Percentiles rank a stretch among this genome's conserved stretches.
Conservation (phyloP, 2,113 vertebrate species). For the Chaenocephalus aceratus region DNA sequence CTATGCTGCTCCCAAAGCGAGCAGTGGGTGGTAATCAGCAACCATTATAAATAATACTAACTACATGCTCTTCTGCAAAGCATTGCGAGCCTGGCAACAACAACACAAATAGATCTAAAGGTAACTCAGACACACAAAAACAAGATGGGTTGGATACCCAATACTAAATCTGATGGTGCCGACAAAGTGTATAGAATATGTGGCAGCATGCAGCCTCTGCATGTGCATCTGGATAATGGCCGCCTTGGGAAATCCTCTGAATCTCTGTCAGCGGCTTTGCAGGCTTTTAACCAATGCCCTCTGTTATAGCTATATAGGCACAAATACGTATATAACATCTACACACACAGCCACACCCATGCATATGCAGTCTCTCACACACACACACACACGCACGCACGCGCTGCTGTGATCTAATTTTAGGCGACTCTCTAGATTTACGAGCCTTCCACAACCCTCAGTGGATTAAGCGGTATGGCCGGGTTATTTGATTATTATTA, state of each 20-base stretch:
- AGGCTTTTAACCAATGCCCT: constrained; percentile 9
- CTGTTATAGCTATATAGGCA: constrained; percentile 11
- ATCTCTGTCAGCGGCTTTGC: constrained; percentile 19
- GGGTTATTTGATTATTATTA: not conserved
- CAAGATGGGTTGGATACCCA: not conserved
- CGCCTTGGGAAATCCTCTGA: constrained; percentile 46
- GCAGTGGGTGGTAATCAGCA: not conserved
- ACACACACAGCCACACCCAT: constrained; percentile 22
- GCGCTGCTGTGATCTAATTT: constrained; percentile 7
- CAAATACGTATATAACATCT: not conserved
- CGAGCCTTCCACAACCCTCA: constrained; percentile 1
- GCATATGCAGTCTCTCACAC: not conserved
- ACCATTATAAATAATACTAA: not conserved
- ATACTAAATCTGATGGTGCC: not conserved
- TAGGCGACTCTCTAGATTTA: constrained; percentile 31
- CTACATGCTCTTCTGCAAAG: not conserved
- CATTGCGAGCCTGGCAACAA: not conserved
- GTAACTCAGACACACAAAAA: not conserved
- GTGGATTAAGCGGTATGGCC: not conserved
- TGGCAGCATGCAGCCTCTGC: constrained; percentile 39
- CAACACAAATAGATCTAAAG: constrained; percentile 35
- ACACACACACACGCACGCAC: not conserved
- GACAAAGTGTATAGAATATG: constrained; percentile 17
- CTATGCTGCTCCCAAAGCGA: not conserved
- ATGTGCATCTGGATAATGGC: constrained; percentile 50